Conservation (phyloP, 2,797 vertebrate genomes). For the Cephalopachus bancanus region DNA sequence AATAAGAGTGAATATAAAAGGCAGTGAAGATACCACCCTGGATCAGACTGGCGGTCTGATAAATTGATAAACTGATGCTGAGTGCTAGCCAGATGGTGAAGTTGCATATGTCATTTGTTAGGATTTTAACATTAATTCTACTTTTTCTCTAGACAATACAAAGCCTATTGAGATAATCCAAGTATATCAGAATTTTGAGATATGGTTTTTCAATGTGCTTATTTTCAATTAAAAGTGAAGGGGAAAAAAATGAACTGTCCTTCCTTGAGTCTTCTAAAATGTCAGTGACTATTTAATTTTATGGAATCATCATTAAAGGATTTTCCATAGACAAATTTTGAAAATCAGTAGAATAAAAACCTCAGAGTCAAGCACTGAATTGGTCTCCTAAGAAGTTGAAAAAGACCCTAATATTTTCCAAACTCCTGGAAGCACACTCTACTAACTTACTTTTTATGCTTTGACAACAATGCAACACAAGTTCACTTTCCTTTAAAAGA, state of each 20-base stretch:
- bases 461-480: neutral
- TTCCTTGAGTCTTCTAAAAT: neutral
- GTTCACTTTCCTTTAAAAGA: slow-evolving; percentile 41
- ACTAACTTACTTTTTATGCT: neutral
- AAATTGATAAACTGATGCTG: neutral
- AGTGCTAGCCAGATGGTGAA: neutral
- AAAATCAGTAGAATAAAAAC: slow-evolving; percentile 20
- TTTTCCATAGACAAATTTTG: neutral
- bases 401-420: neutral
- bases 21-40: neutral
- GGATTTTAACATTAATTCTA: neutral
- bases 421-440: neutral
- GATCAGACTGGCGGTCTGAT: neutral
- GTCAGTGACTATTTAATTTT: neutral
- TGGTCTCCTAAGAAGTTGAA: neutral
- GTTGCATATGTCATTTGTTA: neutral
- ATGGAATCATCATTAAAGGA: neutral
- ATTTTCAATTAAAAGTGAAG: neutral
- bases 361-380: neutral
- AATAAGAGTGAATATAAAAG: neutral
- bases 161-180: neutral
- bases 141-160: neutral
- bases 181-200: neutral
- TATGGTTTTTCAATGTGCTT: neutral
- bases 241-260: neutral